These are phyloP conservation scores for Diglossa cyanea DNA, from an alignment of 2,797 vertebrate species.

Conservation along the genomic window DNA sequence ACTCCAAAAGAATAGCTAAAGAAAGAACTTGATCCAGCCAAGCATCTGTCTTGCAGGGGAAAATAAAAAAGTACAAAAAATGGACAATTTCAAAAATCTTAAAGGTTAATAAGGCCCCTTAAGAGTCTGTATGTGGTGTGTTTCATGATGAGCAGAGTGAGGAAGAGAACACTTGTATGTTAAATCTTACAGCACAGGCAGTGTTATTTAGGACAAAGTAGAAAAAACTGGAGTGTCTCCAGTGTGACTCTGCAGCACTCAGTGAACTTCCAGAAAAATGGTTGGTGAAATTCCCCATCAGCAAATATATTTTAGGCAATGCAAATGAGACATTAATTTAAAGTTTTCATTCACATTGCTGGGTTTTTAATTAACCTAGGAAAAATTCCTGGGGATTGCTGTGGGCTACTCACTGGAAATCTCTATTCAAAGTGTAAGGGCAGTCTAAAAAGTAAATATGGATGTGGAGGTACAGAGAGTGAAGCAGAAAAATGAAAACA, in stretches of 20 bases:
- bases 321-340: slow-evolving; percentile 52
- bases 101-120: background rate
- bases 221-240: background rate
- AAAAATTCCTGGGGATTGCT: slow-evolving; percentile 57
- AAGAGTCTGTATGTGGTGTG: background rate
- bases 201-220: background rate
- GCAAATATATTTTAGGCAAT: slow-evolving; percentile 50
- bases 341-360: slow-evolving; percentile 43
- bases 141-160: background rate
- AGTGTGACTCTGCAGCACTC: background rate
- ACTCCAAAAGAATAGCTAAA: background rate
- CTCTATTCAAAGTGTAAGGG: background rate
- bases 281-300: background rate
- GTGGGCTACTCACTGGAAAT: slow-evolving; percentile 47
- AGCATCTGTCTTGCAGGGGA: background rate
- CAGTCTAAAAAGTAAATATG: slow-evolving; percentile 18
- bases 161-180: background rate
- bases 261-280: background rate
- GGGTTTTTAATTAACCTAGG: slow-evolving; percentile 53
- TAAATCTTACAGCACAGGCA: background rate
- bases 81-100: background rate
- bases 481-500: background rate
- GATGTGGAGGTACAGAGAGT: background rate
- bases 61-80: background rate
- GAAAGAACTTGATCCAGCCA: background rate